These are phyloP conservation scores for Puffinus mauretanicus DNA, from an alignment of 2,113 vertebrate species.

Conservation along the genomic window DNA sequence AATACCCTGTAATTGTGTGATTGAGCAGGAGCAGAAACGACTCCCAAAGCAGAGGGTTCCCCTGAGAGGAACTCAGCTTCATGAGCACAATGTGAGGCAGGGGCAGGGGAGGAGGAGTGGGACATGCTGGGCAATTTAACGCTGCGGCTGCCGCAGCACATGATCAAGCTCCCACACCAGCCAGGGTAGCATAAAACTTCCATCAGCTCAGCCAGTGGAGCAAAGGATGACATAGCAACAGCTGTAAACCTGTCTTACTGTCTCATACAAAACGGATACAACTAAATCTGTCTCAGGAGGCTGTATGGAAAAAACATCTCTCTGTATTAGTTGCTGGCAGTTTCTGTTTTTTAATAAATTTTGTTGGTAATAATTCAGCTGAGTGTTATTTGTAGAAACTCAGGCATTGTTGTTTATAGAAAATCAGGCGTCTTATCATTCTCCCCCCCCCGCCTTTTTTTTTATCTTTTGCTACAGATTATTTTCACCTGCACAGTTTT, in stretches of 20 bases:
- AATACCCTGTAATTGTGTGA: background rate
- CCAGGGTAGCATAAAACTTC: background rate
- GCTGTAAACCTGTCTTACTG: background rate
- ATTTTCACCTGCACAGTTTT: background rate
- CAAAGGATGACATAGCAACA: background rate
- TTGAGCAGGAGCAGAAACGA: background rate
- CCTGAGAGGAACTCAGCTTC: background rate
- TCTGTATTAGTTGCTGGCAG: background rate
- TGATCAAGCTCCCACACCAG: background rate
- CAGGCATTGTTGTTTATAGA: too few species aligned
- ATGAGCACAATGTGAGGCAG: background rate
- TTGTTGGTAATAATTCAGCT: background rate
- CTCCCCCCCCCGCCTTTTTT: rapidly evolving
- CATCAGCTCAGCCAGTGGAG: background rate
- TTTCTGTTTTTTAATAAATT: background rate
- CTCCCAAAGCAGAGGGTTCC: background rate
- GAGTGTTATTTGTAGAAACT: background rate
- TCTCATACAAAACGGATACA: background rate
- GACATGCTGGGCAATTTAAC: background rate
- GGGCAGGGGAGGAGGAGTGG: background rate
- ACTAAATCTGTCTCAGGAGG: background rate
- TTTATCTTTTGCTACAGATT: background rate
- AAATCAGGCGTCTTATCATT: background rate
- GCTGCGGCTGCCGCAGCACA: background rate
- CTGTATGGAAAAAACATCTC: background rate